Conservation (phyloP, 2,113 vertebrate species). For the Microtus pennsylvanicus region DNA sequence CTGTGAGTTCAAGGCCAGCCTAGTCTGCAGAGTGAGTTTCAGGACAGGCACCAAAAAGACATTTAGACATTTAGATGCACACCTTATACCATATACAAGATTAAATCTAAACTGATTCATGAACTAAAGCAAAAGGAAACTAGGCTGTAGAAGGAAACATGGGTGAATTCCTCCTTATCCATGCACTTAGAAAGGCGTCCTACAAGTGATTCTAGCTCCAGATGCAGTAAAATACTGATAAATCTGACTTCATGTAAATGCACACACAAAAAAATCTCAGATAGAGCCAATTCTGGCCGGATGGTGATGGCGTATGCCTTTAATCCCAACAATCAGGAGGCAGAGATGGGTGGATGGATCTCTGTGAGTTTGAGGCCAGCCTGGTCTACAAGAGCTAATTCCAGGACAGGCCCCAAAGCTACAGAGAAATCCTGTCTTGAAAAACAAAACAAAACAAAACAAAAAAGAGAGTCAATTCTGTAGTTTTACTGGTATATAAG, state of each 20-base stretch:
- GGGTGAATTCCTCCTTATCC: neutral
- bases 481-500: neutral
- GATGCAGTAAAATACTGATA: neutral
- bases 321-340: too few species aligned
- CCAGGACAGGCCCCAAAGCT: too few species aligned
- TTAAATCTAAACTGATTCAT: neutral
- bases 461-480: neutral
- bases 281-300: neutral
- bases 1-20: too few species aligned
- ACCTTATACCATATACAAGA: neutral
- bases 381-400: too few species aligned
- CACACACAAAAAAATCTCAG: neutral
- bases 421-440: too few species aligned
- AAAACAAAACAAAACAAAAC: too few species aligned
- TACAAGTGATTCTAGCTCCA: neutral
- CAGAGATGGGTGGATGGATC: too few species aligned
- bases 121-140: neutral
- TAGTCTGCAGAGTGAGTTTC: too few species aligned
- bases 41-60: too few species aligned
- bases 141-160: neutral
- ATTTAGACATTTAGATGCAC: neutral
- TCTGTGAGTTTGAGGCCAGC: too few species aligned
- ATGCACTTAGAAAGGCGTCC: neutral
- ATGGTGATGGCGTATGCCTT: too few species aligned
- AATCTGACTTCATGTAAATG: neutral